Evolutionary conservation across 2,797 vertebrate genomes (phyloP), one percentile per base, ranked within the genome.

Genomic region (Brachyrhaphis roseni): DNA sequence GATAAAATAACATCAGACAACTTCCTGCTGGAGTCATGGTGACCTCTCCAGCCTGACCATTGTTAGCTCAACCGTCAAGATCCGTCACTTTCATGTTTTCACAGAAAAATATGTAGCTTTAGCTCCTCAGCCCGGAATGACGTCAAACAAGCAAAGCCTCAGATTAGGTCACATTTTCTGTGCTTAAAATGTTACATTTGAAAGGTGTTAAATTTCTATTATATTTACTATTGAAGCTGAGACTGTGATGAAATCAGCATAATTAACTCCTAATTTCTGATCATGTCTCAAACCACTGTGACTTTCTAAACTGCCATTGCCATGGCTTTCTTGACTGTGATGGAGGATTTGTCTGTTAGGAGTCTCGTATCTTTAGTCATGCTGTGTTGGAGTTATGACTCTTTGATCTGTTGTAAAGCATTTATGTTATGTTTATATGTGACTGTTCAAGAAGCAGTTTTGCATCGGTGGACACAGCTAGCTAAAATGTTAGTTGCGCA

Each of bases 11-110:
- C 64, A 81, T 74, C 36, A 2, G 36, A 46, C 55, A 4, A 0
- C 18, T 75, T 55, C 72, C 59, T 76, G 36, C 66, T 8, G 31
- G 31, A 78, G 16, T 31, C n/a, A 77, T 39, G 26, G 64, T 18
- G 64, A 75, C 55, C 70, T 53, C 34, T 7, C 23, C 12, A 68
- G 34, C 10, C 39, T 34, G 74, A 59, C 39, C 62, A 72, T 0
- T 68, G 62, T 70, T 70, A 45, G 41, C 39, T 45, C 66, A 41
- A 1, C 64, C 2, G 10, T 41, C 36, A 43, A 26, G 41, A 70
- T 70, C 39, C 39, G 11, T 45, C 66, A 70, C 66, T 70, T 70
- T 70, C n/a, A 70, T 70, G 23, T 45, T 41, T 39, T 26, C 18
- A n/a, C 41, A n/a, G 66, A 43, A 45, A 70, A 43, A 43, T 26